phyloP scores from a whole-genome alignment of 2,113 vertebrate genomes.

The Rhinoderma darwinii region DNA sequence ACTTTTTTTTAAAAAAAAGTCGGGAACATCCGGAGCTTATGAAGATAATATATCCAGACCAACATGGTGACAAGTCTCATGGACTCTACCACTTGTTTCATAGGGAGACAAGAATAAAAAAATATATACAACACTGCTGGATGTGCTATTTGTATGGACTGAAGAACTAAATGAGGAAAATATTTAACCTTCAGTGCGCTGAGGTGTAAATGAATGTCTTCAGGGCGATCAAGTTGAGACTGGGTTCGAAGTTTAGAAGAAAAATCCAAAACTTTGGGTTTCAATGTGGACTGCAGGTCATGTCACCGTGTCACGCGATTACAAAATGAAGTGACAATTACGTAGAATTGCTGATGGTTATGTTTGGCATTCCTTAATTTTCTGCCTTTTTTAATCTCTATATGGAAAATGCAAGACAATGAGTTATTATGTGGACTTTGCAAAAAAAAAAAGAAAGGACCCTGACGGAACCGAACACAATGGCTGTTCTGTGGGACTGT shows the following conservation, averaged over 20 bases:
- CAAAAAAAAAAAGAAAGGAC: background rate
- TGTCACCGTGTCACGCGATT: background rate
- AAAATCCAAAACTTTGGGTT: background rate
- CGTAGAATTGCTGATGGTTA: background rate
- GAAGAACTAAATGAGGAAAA: background rate
- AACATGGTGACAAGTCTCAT: background rate
- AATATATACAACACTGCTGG: background rate
- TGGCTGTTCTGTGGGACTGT: background rate
- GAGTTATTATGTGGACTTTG: conserved; percentile 47
- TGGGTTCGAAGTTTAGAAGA: background rate
- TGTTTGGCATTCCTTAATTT: conserved; percentile 13
- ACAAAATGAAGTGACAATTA: background rate
- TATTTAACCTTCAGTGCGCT: background rate
- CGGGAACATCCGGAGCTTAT: background rate
- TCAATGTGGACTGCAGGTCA: background rate
- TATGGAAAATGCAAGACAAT: conserved; percentile 39
- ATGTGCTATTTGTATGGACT: too few relatives aligned
- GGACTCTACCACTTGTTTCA: conserved; percentile 7
- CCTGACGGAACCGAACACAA: background rate
- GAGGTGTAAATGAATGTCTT: background rate
- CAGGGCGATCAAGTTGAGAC: background rate
- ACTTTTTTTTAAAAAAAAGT: background rate
- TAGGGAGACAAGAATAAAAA: background rate
- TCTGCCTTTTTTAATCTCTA: conserved; percentile 30
- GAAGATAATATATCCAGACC: background rate